A percentile compares a stretch with the other conserved stretches of the same genome.
phyloP scores from a whole-genome alignment of 1,140 invertebrate genomes.

The Drosophila tani region DNA sequence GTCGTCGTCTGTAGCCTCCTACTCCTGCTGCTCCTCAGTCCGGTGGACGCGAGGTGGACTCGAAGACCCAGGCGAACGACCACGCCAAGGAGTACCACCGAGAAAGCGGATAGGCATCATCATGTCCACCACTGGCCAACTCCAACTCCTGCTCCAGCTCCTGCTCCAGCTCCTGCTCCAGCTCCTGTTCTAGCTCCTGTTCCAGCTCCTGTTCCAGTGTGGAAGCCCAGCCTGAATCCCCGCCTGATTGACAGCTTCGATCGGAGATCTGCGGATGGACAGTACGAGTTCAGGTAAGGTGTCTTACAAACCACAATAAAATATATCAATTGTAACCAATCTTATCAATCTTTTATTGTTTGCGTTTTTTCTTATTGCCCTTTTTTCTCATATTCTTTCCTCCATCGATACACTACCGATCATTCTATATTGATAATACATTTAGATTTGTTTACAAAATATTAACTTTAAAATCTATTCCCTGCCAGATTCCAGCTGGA shows the following conservation, averaged over 20 bases:
- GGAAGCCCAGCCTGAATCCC: constrained; percentile 1
- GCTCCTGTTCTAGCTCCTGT: neutral
- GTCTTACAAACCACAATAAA: too few species aligned
- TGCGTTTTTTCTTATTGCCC: too few species aligned
- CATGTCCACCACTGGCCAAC: constrained; percentile 60
- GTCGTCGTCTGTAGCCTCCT: neutral
- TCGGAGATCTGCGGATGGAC: constrained; percentile 52
- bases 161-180: constrained; percentile 1
- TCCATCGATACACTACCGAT: too few species aligned
- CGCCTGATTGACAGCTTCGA: constrained; percentile 63
- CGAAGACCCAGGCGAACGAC: constrained; percentile 44
- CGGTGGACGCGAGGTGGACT: constrained; percentile 43
- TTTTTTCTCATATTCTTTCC: too few species aligned
- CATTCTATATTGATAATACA: too few species aligned
- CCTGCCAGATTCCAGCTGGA: constrained; percentile 60
- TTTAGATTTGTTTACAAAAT: too few species aligned
- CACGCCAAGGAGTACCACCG: constrained; percentile 38
- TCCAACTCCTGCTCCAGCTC: constrained; percentile 14
- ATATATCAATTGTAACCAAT: too few species aligned
- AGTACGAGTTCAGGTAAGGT: constrained; percentile 72
- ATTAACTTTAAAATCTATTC: neutral
- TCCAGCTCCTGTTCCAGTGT: neutral
- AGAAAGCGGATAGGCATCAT: constrained; percentile 35
- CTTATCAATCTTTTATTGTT: too few species aligned
- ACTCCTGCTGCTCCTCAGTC: constrained; percentile 1